Evolutionary conservation across 2,113 vertebrate genomes (phyloP).

Genomic region (Petrocephalus zakoni): DNA sequence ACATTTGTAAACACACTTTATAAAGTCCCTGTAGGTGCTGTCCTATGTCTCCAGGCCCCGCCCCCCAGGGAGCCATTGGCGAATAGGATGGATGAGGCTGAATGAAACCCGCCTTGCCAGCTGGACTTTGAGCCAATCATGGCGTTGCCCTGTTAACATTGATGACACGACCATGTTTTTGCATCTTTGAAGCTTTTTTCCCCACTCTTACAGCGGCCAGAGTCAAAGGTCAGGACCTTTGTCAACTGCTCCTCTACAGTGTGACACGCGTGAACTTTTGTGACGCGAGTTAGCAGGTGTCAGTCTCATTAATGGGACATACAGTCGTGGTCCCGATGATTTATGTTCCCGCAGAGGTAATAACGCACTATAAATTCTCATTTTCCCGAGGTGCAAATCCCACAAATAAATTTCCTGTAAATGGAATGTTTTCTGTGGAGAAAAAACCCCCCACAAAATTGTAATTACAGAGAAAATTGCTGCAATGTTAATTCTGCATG

Average conservation of each 20-base stretch:
- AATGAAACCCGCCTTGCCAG: background rate
- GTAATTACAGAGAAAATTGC: background rate
- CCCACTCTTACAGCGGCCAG: background rate
- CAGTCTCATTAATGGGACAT: background rate
- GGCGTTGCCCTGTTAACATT: background rate
- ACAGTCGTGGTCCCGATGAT: background rate
- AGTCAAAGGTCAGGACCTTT: background rate
- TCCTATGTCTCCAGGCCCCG: background rate
- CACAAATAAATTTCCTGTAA: background rate
- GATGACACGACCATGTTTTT: background rate
- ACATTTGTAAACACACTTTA: constrained; percentile 54
- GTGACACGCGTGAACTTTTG: background rate
- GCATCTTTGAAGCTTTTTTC: background rate
- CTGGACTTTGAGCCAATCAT: background rate
- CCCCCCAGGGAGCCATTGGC: background rate
- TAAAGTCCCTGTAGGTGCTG: constrained; percentile 50
- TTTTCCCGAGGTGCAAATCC: background rate
- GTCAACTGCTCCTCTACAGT: background rate
- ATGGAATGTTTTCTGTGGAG: background rate
- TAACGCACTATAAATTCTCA: background rate
- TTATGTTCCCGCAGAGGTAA: background rate
- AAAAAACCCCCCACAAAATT: background rate
- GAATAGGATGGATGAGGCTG: background rate
- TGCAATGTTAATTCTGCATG: background rate
- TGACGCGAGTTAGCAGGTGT: background rate